Evolutionary conservation across 1,140 invertebrate genomes (phyloP).

Genomic region (Zaprionus taronus): DNA sequence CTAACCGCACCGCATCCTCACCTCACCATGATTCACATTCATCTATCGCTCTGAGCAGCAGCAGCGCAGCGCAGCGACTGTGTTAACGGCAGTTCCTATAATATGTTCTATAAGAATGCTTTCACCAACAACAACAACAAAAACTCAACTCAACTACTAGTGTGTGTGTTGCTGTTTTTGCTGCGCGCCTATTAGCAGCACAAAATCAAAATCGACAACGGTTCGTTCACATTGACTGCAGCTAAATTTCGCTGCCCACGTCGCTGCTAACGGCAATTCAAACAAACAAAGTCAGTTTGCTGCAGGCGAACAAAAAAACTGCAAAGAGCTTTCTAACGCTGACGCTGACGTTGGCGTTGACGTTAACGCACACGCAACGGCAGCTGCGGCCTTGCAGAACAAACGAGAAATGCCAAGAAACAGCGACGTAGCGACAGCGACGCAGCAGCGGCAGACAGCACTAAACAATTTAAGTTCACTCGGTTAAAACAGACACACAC

Average conservation of each 20-base stretch:
- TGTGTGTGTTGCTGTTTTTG: conserved; percentile 19
- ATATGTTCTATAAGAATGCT: conserved; percentile 44
- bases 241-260: conserved; percentile 2
- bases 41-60: conserved; percentile 7
- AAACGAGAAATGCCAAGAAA: conserved; percentile 60
- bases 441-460: conserved; percentile 46
- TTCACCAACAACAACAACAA: conserved; percentile 20
- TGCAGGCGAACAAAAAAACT: conserved; percentile 27
- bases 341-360: conserved; percentile 18
- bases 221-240: conserved; percentile 22
- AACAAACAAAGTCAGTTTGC: conserved; percentile 13
- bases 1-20: not conserved
- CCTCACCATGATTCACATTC: not conserved
- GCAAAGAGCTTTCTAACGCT: conserved; percentile 69
- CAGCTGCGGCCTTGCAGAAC: conserved; percentile 64
- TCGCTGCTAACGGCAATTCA: conserved; percentile 21
- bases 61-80: not conserved
- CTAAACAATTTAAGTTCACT: conserved; percentile 79
- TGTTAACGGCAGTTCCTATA: not conserved
- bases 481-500: conserved; percentile 62
- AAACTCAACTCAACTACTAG: not conserved
- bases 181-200: conserved; percentile 52
- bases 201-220: conserved; percentile 33
- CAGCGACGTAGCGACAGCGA: conserved; percentile 18
- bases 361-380: not conserved